Conservation (phyloP, 2,888 invertebrate genomes). For the Megaustenia siamemsis region DNA sequence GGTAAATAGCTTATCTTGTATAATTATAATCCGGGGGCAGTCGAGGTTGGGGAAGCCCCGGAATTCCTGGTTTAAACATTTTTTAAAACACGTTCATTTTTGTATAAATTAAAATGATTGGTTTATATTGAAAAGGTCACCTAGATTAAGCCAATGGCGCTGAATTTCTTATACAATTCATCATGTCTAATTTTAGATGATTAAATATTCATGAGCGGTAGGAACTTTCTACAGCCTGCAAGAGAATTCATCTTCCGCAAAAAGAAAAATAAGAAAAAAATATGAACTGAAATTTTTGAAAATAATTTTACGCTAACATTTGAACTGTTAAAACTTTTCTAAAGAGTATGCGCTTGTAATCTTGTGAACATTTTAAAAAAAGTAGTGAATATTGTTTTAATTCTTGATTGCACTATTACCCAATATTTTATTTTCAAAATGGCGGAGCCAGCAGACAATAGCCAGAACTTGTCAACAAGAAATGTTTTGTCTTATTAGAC, state of each 20-base stretch:
- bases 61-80: neutral
- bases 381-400: neutral
- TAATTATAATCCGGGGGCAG: no score
- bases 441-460: conserved; percentile 25
- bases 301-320: neutral
- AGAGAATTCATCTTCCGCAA: conserved; percentile 2
- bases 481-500: neutral
- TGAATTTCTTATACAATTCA: neutral
- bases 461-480: conserved; percentile 13
- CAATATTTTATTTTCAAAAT: conserved; percentile 5
- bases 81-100: no score
- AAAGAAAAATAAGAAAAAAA: neutral
- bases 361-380: neutral
- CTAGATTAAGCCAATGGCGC: neutral
- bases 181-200: neutral
- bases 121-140: neutral
- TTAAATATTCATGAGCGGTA: conserved; percentile 28
- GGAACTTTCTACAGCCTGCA: conserved; percentile 2
- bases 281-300: neutral
- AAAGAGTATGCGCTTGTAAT: neutral
- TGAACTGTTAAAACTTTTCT: neutral
- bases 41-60: conserved; percentile 25
- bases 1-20: no score
- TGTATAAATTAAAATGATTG: neutral
- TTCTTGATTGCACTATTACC: neutral